These are phyloP conservation scores for Epicauta chinensis DNA, from an alignment of 1,140 invertebrate species.

Conservation along the genomic window DNA sequence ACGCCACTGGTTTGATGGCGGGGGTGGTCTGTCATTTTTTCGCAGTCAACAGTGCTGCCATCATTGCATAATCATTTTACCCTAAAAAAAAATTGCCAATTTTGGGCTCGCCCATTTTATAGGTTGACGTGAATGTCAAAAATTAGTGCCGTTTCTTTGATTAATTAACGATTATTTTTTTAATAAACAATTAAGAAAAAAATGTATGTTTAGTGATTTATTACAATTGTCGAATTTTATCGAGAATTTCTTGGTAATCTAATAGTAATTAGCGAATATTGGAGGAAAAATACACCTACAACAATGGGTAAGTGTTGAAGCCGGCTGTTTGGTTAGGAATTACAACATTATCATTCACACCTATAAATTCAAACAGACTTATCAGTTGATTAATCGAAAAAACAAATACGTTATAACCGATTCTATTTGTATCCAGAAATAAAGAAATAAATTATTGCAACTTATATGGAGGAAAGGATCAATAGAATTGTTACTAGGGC, in stretches of 20 bases:
- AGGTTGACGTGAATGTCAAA: conserved; percentile 16
- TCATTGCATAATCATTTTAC: conserved; percentile 5
- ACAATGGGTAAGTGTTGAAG: conserved; percentile 9
- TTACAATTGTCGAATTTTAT: too few relatives aligned
- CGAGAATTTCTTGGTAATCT: too few relatives aligned
- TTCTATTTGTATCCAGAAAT: too few relatives aligned
- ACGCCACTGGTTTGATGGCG: too few relatives aligned
- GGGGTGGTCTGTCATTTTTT: not conserved
- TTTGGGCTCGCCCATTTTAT: conserved; percentile 14
- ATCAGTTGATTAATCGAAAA: conserved; percentile 1
- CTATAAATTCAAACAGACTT: not conserved
- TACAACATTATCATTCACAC: conserved; percentile 6
- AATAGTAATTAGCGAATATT: too few relatives aligned
- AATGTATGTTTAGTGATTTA: not conserved
- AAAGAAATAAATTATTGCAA: not conserved
- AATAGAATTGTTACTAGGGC: conserved; percentile 14
- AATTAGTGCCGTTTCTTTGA: not conserved
- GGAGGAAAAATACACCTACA: conserved; percentile 1
- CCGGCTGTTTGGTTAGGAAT: conserved; percentile 11
- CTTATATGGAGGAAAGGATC: not conserved
- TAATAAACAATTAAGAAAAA: conserved; percentile 5
- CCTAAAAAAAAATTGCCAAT: conserved; percentile 4
- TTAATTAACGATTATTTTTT: conserved; percentile 5
- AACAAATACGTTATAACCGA: not conserved
- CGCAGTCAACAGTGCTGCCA: conserved; percentile 9